Conservation (phyloP, 2,113 vertebrate genomes). For the Corvus hawaiiensis region DNA sequence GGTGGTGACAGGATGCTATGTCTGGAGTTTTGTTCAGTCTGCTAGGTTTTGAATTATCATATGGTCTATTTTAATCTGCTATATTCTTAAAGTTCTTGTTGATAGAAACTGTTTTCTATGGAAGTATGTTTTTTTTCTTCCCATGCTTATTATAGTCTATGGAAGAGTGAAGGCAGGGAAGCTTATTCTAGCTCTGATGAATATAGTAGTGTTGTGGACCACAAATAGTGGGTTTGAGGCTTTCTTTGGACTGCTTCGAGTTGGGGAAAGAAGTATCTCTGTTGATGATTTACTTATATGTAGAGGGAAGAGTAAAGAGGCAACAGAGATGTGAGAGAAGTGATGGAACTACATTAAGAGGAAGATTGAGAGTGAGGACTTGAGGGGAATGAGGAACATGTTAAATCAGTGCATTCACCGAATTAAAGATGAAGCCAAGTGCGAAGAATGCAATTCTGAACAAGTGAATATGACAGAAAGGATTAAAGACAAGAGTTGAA, state of each 20-base stretch:
- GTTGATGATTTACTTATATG: background rate
- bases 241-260: background rate
- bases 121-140: background rate
- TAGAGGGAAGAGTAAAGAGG: background rate
- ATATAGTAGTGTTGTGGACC: background rate
- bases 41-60: background rate
- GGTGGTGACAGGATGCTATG: background rate
- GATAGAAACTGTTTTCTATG: background rate
- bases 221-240: background rate
- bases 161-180: background rate
- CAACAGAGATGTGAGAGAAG: background rate
- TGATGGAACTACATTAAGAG: background rate
- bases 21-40: background rate
- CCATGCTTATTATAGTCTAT: background rate
- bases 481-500: background rate
- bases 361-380: background rate
- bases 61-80: background rate
- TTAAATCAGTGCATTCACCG: background rate
- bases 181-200: background rate
- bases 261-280: background rate
- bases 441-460: background rate
- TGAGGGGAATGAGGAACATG: background rate
- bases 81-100: background rate
- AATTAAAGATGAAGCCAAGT: background rate
- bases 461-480: background rate